phyloP scores from a whole-genome alignment of 2,113 vertebrate genomes.

The Kryptolebias marmoratus region DNA sequence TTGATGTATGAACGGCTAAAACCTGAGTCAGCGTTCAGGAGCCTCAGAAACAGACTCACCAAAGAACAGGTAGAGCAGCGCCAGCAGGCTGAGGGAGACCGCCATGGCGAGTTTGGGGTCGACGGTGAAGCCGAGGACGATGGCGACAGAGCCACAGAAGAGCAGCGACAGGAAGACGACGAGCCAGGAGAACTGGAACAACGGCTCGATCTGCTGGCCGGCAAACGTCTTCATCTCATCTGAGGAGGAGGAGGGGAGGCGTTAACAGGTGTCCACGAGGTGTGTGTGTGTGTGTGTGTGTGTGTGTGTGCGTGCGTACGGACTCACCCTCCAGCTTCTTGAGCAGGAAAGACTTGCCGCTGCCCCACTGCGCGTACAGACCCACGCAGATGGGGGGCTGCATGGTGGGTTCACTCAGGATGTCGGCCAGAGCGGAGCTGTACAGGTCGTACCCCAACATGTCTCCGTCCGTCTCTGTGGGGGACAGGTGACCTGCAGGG shows the following conservation, averaged over 20 bases:
- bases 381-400: conserved; percentile 98
- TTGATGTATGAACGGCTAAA: not conserved
- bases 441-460: conserved; percentile 98
- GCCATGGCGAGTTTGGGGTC: conserved; percentile 89
- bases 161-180: conserved; percentile 89
- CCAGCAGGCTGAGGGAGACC: conserved; percentile 89
- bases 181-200: conserved; percentile 97
- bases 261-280: not conserved
- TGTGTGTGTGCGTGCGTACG: not conserved
- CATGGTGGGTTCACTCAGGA: conserved; percentile 98
- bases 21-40: too few relatives aligned
- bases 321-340: conserved; percentile 95
- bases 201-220: conserved; percentile 94
- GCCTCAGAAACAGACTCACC: conserved; percentile 78
- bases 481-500: conserved; percentile 92
- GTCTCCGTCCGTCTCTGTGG: conserved; percentile 92
- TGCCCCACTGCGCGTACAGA: conserved; percentile 98
- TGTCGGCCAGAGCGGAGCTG: conserved; percentile 95
- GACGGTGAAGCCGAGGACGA: conserved; percentile 89
- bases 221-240: conserved; percentile 99
- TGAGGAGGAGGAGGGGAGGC: conserved; percentile 60
- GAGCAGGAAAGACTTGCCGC: conserved; percentile 97
- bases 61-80: conserved; percentile 93
- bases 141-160: conserved; percentile 85
- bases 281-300: not conserved